A percentile compares a stretch with the other conserved stretches of the same genome.
Evolutionary conservation across 2,113 vertebrate species (phyloP).

Genomic region (Petaurus breviceps): DNA sequence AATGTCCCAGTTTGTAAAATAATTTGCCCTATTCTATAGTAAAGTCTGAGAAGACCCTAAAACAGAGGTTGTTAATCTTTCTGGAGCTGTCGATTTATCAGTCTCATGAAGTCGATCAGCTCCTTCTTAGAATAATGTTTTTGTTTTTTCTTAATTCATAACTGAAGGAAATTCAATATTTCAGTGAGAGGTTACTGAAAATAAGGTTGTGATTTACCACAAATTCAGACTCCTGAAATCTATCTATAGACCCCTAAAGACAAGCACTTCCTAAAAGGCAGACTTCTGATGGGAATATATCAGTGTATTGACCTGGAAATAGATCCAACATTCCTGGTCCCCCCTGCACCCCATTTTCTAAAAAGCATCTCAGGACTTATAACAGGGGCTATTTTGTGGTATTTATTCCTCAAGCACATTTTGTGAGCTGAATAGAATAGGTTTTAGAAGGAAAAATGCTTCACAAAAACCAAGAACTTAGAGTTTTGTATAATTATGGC

Average conservation of each 20-base stretch:
- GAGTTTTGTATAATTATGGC: not conserved
- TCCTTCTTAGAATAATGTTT: not conserved
- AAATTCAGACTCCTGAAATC: not conserved
- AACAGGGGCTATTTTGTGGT: not conserved
- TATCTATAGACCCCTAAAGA: not conserved
- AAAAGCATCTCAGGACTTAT: not conserved
- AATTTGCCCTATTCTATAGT: not conserved
- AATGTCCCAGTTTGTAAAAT: not conserved
- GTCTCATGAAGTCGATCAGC: not conserved
- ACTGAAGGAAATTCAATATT: not conserved
- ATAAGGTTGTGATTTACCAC: not conserved
- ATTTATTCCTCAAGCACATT: slow-evolving; percentile 8
- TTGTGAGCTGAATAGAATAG: not conserved
- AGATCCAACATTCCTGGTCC: not conserved
- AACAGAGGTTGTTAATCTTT: not conserved
- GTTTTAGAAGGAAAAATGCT: not conserved
- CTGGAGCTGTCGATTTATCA: too few relatives aligned
- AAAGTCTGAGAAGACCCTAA: not conserved
- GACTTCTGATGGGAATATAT: not conserved
- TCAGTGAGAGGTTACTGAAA: not conserved
- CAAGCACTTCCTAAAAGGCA: not conserved
- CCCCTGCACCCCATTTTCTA: not conserved
- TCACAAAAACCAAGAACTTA: not conserved
- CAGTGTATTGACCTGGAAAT: not conserved
- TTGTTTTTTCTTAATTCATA: not conserved